Percentiles rank a stretch among this genome's conserved stretches.
These are phyloP conservation scores for Plecotus auritus DNA, from an alignment of 2,113 vertebrate species.

Conservation along the genomic window DNA sequence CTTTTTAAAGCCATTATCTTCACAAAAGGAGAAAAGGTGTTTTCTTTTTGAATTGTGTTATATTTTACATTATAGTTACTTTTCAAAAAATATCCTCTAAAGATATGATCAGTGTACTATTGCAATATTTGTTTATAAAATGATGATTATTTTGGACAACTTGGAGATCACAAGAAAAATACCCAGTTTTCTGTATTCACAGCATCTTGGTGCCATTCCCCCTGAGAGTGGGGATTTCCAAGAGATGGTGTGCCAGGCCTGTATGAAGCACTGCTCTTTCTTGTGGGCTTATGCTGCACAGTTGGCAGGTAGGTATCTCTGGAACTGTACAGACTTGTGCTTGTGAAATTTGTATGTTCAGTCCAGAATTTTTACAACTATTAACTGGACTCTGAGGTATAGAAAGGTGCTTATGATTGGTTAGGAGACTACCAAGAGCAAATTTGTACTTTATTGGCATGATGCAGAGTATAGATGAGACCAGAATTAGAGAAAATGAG, in stretches of 20 bases:
- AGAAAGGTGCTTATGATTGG: neutral
- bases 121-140: constrained; percentile 26
- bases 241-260: constrained; percentile 94
- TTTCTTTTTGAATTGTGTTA: constrained; percentile 37
- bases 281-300: constrained; percentile 90
- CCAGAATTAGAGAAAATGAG: neutral
- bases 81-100: neutral
- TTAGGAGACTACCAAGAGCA: neutral
- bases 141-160: neutral
- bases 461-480: neutral
- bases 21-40: neutral
- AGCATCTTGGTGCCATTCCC: constrained; percentile 90
- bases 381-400: neutral
- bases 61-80: constrained; percentile 32
- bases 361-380: neutral
- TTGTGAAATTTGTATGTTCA: neutral
- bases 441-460: neutral
- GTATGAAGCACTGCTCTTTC: constrained; percentile 91
- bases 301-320: constrained; percentile 83
- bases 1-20: neutral
- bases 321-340: neutral
- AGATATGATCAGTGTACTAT: neutral
- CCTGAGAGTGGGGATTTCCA: constrained; percentile 91
- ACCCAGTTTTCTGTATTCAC: constrained; percentile 40
- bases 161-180: neutral